These are phyloP conservation scores for Micrasema minimum DNA, from an alignment of 1,140 invertebrate genomes.

Conservation along the genomic window DNA sequence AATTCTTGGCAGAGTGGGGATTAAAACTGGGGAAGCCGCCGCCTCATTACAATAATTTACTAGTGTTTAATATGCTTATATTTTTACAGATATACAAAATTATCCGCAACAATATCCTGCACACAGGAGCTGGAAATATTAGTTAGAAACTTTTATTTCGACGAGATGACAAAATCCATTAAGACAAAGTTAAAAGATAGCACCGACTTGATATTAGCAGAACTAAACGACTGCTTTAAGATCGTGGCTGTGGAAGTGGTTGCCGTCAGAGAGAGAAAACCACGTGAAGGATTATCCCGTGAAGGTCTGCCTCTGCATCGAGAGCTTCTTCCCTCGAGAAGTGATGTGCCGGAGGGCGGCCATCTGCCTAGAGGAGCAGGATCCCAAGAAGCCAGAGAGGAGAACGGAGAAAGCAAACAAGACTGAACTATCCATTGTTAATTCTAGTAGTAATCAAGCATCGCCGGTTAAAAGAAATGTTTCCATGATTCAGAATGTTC, in stretches of 20 bases:
- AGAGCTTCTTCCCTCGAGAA: constrained; percentile 58
- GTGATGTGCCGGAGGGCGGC: constrained; percentile 67
- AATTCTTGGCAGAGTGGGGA: too few species aligned
- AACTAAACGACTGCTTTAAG: constrained; percentile 65
- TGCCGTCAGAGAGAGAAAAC: constrained; percentile 63
- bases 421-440: constrained; percentile 64
- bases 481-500: constrained; percentile 46
- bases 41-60: too few species aligned
- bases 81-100: constrained; percentile 76
- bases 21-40: too few species aligned
- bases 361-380: constrained; percentile 66
- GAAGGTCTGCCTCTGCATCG: constrained; percentile 37
- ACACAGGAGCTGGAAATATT: constrained; percentile 77
- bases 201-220: constrained; percentile 65
- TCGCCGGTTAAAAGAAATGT: constrained; percentile 57
- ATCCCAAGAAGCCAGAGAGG: constrained; percentile 56
- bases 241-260: constrained; percentile 59
- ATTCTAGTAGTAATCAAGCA: constrained; percentile 57
- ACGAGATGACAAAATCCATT: constrained; percentile 78
- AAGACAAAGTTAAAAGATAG: constrained; percentile 64
- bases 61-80: too few species aligned
- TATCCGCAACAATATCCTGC: constrained; percentile 82
- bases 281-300: constrained; percentile 55
- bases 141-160: constrained; percentile 79
- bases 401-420: constrained; percentile 61